Evolutionary conservation across 2,888 invertebrate species (phyloP), one percentile per base, ranked within the genome.

Genomic region (Empis stercorea): DNA sequence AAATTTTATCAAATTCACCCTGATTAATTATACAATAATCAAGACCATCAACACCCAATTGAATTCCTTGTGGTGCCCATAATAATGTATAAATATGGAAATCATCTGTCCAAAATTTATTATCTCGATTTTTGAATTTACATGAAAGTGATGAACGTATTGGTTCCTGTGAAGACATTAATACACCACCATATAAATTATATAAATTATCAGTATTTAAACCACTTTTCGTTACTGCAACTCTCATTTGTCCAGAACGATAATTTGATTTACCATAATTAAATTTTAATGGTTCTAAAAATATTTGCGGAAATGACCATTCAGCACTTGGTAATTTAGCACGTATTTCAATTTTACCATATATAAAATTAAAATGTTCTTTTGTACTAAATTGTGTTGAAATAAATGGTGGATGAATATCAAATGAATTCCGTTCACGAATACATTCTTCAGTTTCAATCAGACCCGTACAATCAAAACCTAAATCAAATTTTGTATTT

Each of bases 291-390:
- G 87, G 84, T 57, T 84, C 78, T 57, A 85, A 59, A 56, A 73
- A 78, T 10, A 85, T 65, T 59, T 79, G 83, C 72, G 87, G 85
- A 59, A 80, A 76, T 13, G 85, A 70, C 84, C 86, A 87, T 56
- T 81, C 79, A 10, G 85, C 83, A 46, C 72, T 71, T 0, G 87
- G 86, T 50, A 87, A 61, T 63, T 81, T 84, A 1, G 87, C 87
- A 17, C 76, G 72, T 4, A 87, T 70, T 57, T 80, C 75, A 2
- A 87, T 71, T 38, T 70, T 74, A 11, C 87, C 87, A 57, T 82
- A 84, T 10, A 74, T 73, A 56, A 87, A 86, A 10, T 73, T 72
- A 55, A 86, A 81, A 32, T 73, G 70, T 10, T 52, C 48, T 59
- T 76, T 80, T 2, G 78, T 79, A 16, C 75, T 76, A 44, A 87